Conservation (phyloP, 2,797 vertebrate genomes). For the Rhabdomys pumilio region DNA sequence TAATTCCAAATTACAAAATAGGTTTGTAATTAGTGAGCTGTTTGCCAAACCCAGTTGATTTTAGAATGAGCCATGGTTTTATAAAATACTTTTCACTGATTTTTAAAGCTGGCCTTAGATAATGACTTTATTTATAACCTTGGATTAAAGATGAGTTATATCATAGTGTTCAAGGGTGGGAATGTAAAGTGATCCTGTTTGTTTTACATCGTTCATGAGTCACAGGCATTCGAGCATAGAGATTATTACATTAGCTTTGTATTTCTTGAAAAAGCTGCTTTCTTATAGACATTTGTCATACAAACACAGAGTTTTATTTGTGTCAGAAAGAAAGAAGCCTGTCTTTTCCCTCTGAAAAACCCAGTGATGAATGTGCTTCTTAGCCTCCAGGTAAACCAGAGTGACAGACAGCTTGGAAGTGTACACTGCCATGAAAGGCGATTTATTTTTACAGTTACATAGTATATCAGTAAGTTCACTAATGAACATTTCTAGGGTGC, state of each 20-base stretch:
- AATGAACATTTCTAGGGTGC: not conserved
- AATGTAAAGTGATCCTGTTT: conserved; percentile 63
- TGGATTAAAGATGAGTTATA: conserved; percentile 50
- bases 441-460: conserved; percentile 24
- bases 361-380: not conserved
- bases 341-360: not conserved
- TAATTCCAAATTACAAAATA: conserved; percentile 76
- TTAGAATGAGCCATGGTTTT: conserved; percentile 54
- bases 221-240: conserved; percentile 67
- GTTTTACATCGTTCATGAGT: conserved; percentile 58
- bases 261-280: conserved; percentile 63
- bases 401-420: conserved; percentile 25
- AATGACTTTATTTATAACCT: conserved; percentile 63
- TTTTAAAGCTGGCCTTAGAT: conserved; percentile 63
- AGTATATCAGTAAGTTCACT: not conserved
- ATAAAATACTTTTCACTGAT: conserved; percentile 67
- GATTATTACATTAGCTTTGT: conserved; percentile 58
- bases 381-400: not conserved
- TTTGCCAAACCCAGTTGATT: conserved; percentile 68
- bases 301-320: conserved; percentile 58
- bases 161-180: conserved; percentile 39
- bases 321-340: conserved; percentile 7
- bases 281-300: conserved; percentile 35
- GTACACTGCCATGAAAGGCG: not conserved
- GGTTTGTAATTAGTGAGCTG: conserved; percentile 67